phyloP scores from a whole-genome alignment of 2,113 vertebrate genomes.

The Hypanus sabinus region DNA sequence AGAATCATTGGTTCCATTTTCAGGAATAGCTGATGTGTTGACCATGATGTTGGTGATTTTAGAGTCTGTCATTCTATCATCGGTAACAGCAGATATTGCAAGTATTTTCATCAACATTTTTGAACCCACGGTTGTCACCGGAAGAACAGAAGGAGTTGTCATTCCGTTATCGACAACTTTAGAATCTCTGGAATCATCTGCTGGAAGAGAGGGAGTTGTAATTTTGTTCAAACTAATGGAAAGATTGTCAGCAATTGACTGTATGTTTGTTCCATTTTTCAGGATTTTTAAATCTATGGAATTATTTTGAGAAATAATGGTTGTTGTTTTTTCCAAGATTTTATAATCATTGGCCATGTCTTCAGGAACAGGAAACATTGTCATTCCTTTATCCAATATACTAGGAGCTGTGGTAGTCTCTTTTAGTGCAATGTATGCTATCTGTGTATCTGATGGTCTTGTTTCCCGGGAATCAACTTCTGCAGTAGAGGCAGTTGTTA shows the following conservation, averaged over 20 bases:
- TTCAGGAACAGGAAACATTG: too few relatives aligned
- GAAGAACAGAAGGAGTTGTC: not conserved
- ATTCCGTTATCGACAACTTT: not conserved
- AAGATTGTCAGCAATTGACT: too few relatives aligned
- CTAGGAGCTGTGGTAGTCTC: too few relatives aligned
- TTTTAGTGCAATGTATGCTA: not conserved
- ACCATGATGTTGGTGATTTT: not conserved
- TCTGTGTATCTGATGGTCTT: not conserved
- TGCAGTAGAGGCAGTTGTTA: not conserved
- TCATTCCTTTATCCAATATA: not conserved
- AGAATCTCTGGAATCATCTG: not conserved
- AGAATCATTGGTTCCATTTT: not conserved
- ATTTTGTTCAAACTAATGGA: not conserved
- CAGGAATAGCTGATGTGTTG: not conserved
- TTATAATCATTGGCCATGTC: not conserved
- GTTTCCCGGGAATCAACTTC: not conserved
- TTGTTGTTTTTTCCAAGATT: not conserved
- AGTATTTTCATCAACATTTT: not conserved
- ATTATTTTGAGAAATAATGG: not conserved
- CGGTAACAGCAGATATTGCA: not conserved
- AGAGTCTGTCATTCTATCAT: not conserved
- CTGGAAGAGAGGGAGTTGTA: not conserved
- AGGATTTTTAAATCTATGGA: not conserved
- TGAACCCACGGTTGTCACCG: not conserved
- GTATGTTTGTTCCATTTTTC: not conserved